These are phyloP conservation scores for Papilio gigon DNA, from an alignment of 2,888 invertebrate genomes.

Conservation along the genomic window DNA sequence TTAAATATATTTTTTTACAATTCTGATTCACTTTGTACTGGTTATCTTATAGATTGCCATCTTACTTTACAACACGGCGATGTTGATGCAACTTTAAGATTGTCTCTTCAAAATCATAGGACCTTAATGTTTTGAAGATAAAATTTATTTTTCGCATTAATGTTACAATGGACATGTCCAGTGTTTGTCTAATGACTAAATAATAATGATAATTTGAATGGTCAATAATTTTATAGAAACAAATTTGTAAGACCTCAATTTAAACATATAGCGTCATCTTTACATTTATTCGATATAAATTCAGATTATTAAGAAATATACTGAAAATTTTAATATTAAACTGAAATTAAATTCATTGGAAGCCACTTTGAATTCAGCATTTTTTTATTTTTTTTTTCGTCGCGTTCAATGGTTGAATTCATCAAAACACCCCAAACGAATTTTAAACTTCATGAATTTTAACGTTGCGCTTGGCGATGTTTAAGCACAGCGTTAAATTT, in stretches of 20 bases:
- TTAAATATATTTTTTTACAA: neutral
- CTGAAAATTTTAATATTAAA: neutral
- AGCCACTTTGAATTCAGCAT: constrained; percentile 1
- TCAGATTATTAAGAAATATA: neutral
- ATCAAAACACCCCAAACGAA: constrained; percentile 22
- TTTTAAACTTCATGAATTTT: constrained; percentile 31
- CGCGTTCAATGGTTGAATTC: constrained; percentile 10
- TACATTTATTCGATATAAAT: neutral
- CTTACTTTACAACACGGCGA: no score
- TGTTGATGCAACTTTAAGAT: no score
- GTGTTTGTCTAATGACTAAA: no score
- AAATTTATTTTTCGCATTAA: no score
- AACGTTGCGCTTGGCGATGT: constrained; percentile 15
- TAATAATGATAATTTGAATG: no score
- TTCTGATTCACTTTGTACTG: neutral
- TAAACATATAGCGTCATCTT: no score
- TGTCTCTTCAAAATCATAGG: no score
- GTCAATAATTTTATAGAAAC: no score
- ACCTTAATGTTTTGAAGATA: no score
- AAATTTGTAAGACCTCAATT: no score
- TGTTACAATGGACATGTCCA: no score
- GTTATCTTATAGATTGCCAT: neutral
- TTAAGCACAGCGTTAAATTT: constrained; percentile 12
- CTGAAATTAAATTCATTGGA: neutral
- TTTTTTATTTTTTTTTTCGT: neutral